phyloP scores from a whole-genome alignment of 1,140 invertebrate genomes.

The Caerostris darwini region DNA sequence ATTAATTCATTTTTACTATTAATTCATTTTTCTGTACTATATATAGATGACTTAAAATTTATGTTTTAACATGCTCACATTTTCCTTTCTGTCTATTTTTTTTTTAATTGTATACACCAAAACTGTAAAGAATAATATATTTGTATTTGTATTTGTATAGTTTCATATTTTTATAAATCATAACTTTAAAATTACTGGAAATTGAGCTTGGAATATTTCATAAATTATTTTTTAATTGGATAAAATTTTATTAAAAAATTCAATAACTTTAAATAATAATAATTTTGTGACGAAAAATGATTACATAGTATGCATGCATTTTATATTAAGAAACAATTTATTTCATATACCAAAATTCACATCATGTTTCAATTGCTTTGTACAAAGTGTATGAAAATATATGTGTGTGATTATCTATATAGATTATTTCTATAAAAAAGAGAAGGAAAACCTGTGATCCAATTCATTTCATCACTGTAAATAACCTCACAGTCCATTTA shows the following conservation, averaged over 20 bases:
- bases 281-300: background rate
- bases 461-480: constrained; percentile 25
- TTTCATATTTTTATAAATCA: background rate
- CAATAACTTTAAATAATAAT: background rate
- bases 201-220: background rate
- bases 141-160: background rate
- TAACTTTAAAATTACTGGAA: background rate
- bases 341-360: background rate
- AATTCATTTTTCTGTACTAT: no score
- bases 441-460: constrained; percentile 6
- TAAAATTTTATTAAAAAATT: background rate
- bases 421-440: background rate
- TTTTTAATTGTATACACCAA: no score
- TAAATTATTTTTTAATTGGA: background rate
- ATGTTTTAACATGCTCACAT: no score
- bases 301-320: background rate
- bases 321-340: background rate
- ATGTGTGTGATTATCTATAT: background rate
- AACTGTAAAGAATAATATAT: no score
- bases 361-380: background rate
- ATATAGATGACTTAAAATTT: no score
- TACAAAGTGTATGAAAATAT: constrained; percentile 16
- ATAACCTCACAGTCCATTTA: background rate
- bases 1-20: background rate
- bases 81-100: no score